A percentile compares a stretch with the other conserved stretches of the same genome.
Conservation (phyloP, 2,888 invertebrate species). For the Netelia melanura region DNA sequence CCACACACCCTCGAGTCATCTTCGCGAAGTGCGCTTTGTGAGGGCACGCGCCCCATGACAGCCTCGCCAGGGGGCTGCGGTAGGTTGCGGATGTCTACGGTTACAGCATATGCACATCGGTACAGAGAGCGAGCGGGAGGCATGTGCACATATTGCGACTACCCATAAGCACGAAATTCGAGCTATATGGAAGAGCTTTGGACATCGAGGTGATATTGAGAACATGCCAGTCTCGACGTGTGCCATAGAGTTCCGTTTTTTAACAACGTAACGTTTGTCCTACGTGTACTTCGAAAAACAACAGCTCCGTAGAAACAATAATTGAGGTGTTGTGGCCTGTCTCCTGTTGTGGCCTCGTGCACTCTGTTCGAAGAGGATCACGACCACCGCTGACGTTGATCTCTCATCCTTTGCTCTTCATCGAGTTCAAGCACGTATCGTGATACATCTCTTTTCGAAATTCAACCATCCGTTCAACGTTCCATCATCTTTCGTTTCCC, state of each 20-base stretch:
- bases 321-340: conserved; percentile 15
- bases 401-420: conserved; percentile 26
- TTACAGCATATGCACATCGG: conserved; percentile 22
- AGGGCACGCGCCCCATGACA: conserved; percentile 82
- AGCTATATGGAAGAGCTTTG: neutral
- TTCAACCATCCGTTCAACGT: neutral
- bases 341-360: conserved; percentile 40
- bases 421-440: conserved; percentile 55
- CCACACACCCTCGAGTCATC: conserved; percentile 81
- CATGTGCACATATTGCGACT: neutral
- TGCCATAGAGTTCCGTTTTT: too few relatives aligned
- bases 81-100: conserved; percentile 73
- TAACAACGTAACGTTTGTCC: too few relatives aligned
- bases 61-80: conserved; percentile 74
- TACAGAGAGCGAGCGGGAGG: neutral
- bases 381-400: conserved; percentile 52
- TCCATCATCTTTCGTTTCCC: neutral
- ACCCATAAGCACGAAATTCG: neutral
- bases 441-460: conserved; percentile 7
- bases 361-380: conserved; percentile 28
- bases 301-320: conserved; percentile 2
- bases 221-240: too few relatives aligned
- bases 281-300: too few relatives aligned
- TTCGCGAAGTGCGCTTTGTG: conserved; percentile 81
- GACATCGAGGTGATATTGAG: too few relatives aligned